Evolutionary conservation across 2,113 vertebrate genomes (phyloP), one percentile per base, ranked within the genome.

Genomic region (Morone saxatilis): DNA sequence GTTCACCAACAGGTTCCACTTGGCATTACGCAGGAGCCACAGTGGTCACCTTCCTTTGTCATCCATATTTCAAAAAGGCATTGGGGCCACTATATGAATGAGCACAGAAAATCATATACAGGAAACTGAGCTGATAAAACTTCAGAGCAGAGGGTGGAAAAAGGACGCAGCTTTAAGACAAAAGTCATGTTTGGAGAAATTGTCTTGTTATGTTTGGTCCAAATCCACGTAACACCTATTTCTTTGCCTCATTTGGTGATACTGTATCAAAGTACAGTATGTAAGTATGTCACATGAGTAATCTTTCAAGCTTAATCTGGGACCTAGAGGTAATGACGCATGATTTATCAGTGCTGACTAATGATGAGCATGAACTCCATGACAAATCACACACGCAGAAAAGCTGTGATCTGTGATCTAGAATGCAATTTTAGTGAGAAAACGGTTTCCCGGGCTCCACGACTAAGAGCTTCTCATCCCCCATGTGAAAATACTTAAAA

Each of bases 31-130:
- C 67, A 76, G 76, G 53, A 75, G 79, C 57, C 62, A 80, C 38
- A 62, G 51, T 76, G 87, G 88, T 81, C 90, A 79, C 87, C 79
- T 87, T 90, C 76, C 71, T 83, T 71, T 71, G 50, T 92, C 88
- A 88, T 90, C 67, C 83, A 92, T 92, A 89, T 92, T 92, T 93
- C 75, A 91, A 83, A 85, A 76, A 63, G 25, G 54, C 36, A 71
- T 41, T 40, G 19, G 66, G 38, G 67, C 85, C 76, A 63, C 84
- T 93, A 91, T 91, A 81, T 74, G 57, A 93, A 86, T 78, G 73
- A 91, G 71, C n/a, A 14, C 47, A 78, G 77, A 80, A 83, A 80
- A 45, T 86, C 76, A 66, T 36, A 71, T 8, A 69, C 19, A 53
- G 70, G 50, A 31, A 65, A 84, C 31, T 62, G 68, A 85, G 84